Percentiles rank a stretch among this genome's conserved stretches.
These are phyloP conservation scores for Psilopogon haemacephalus DNA, from an alignment of 2,113 vertebrate genomes.

Conservation along the genomic window DNA sequence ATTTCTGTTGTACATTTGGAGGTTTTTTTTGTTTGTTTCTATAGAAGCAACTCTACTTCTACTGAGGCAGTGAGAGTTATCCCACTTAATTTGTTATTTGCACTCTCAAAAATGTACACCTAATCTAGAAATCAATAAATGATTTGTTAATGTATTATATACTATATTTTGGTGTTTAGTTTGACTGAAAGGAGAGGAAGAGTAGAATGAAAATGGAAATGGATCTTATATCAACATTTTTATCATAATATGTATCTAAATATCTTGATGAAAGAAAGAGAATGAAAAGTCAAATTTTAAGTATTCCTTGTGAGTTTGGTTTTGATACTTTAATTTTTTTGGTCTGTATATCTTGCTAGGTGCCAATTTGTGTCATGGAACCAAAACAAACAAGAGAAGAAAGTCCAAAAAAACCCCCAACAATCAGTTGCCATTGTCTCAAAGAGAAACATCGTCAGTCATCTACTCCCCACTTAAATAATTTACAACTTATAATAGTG, in stretches of 20 bases:
- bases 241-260: neutral
- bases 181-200: neutral
- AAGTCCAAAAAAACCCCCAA: neutral
- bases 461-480: neutral
- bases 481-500: neutral
- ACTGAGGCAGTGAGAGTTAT: neutral
- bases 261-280: neutral
- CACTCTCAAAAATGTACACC: neutral
- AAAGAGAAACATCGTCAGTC: neutral
- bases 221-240: neutral
- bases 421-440: neutral
- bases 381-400: neutral
- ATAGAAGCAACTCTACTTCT: neutral
- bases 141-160: neutral
- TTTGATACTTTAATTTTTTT: neutral
- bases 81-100: neutral
- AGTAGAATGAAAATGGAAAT: neutral
- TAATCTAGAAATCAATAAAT: neutral
- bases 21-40: neutral
- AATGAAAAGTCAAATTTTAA: neutral
- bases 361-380: neutral
- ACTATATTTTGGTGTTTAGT: neutral
- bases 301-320: neutral
- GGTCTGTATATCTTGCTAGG: rapidly evolving
- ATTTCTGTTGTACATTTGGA: neutral